These are phyloP conservation scores for Solenopsis fugax DNA, from an alignment of 1,140 invertebrate species.

Conservation along the genomic window DNA sequence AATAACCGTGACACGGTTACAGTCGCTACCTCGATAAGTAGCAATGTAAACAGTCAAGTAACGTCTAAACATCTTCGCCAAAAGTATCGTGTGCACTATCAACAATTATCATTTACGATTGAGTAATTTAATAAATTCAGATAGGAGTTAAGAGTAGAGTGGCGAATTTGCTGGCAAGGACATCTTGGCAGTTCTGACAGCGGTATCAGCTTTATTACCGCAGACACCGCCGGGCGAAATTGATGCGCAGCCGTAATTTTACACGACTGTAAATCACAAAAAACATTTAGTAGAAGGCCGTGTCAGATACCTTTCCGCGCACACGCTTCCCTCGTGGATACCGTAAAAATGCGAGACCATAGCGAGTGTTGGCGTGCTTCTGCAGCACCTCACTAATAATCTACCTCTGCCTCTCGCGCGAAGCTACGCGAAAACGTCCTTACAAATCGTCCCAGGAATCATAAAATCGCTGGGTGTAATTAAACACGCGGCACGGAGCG, in stretches of 20 bases:
- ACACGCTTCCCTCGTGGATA: slow-evolving; percentile 24
- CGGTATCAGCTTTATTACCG: slow-evolving; percentile 36
- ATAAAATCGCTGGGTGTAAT: slow-evolving; percentile 66
- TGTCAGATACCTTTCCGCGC: slow-evolving; percentile 56
- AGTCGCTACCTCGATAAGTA: background rate
- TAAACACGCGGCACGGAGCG: slow-evolving; percentile 54
- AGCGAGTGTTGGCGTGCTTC: slow-evolving; percentile 42
- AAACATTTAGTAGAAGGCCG: slow-evolving; percentile 49
- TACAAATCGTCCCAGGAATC: slow-evolving; percentile 63
- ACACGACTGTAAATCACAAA: slow-evolving; percentile 61
- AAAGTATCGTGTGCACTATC: background rate
- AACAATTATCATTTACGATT: background rate
- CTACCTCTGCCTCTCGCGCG: slow-evolving; percentile 29
- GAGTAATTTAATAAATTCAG: slow-evolving; percentile 14
- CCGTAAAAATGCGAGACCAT: slow-evolving; percentile 43
- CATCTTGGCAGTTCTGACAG: slow-evolving; percentile 7
- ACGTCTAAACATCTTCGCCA: background rate
- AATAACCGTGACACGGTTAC: slow-evolving; percentile 35
- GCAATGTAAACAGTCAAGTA: background rate
- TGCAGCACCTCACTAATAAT: slow-evolving; percentile 35
- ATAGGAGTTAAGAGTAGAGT: background rate
- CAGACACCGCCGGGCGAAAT: slow-evolving; percentile 13
- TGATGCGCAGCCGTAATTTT: slow-evolving; percentile 42
- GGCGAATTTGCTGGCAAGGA: background rate
- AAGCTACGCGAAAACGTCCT: slow-evolving; percentile 48